Conservation (phyloP, 2,113 vertebrate species). For the Hippocampus barbouri region DNA sequence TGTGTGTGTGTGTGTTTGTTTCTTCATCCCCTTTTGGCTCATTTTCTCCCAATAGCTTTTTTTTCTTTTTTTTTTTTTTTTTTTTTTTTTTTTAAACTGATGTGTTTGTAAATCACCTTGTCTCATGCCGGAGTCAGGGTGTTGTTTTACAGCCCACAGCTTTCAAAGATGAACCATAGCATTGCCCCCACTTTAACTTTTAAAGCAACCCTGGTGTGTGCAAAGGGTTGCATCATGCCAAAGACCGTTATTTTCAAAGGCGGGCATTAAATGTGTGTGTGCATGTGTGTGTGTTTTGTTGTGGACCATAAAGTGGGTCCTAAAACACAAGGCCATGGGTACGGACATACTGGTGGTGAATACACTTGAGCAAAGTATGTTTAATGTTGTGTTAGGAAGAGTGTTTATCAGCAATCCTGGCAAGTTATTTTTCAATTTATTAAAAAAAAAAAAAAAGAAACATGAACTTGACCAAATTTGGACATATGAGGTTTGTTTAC, state of each 20-base stretch:
- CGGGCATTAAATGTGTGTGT: conserved; percentile 32
- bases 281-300: conserved; percentile 15
- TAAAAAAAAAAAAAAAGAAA: background rate
- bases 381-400: too few species aligned
- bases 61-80: conserved; percentile 27
- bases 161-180: conserved; percentile 58
- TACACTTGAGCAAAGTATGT: too few species aligned
- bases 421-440: too few species aligned
- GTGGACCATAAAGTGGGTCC: conserved; percentile 48
- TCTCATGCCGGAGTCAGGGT: conserved; percentile 58
- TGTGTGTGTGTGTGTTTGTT: conserved; percentile 13
- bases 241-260: conserved; percentile 48
- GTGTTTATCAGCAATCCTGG: too few species aligned
- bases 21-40: conserved; percentile 17
- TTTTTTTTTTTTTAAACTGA: too few species aligned
- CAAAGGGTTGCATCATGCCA: conserved; percentile 52
- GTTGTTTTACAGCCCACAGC: conserved; percentile 59
- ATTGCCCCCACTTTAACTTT: conserved; percentile 55
- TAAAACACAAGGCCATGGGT: conserved; percentile 38
- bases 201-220: conserved; percentile 45
- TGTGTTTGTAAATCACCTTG: conserved; percentile 56
- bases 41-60: conserved; percentile 35
- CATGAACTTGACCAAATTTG: background rate
- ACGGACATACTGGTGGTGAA: background rate
- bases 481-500: too few species aligned